Percentiles rank a stretch among this genome's conserved stretches.
Evolutionary conservation across 2,797 vertebrate species (phyloP).

Genomic region (Cheirogaleus major): DNA sequence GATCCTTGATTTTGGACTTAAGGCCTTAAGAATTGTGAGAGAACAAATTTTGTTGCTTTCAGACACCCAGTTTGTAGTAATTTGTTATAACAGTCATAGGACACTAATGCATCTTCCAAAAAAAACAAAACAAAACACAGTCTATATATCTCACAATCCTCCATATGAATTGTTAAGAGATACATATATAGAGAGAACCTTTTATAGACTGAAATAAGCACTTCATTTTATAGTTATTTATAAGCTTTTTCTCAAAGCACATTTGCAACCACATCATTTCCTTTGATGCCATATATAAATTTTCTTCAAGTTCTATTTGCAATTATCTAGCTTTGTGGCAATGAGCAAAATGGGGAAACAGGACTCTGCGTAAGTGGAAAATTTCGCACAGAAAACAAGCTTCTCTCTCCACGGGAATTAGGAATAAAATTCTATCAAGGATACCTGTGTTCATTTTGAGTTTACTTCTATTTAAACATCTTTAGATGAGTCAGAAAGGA

Average conservation of each 20-base stretch:
- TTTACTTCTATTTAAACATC: not conserved
- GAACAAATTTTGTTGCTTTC: not conserved
- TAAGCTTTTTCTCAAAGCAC: constrained; percentile 29
- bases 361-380: not conserved
- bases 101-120: not conserved
- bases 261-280: constrained; percentile 22
- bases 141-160: not conserved
- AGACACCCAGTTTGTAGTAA: not conserved
- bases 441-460: constrained; percentile 14
- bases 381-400: constrained; percentile 21
- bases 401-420: not conserved
- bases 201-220: not conserved
- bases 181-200: not conserved
- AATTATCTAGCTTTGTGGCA: constrained; percentile 6
- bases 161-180: constrained; percentile 7
- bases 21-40: not conserved
- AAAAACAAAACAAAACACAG: not conserved
- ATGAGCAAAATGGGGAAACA: not conserved
- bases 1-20: not conserved
- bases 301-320: constrained; percentile 44
- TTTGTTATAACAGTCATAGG: not conserved
- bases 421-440: not conserved
- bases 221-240: constrained; percentile 49
- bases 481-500: not conserved
- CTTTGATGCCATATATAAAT: constrained; percentile 10